Conservation (phyloP, 2,113 vertebrate genomes). For the Leptocoma aspasia region DNA sequence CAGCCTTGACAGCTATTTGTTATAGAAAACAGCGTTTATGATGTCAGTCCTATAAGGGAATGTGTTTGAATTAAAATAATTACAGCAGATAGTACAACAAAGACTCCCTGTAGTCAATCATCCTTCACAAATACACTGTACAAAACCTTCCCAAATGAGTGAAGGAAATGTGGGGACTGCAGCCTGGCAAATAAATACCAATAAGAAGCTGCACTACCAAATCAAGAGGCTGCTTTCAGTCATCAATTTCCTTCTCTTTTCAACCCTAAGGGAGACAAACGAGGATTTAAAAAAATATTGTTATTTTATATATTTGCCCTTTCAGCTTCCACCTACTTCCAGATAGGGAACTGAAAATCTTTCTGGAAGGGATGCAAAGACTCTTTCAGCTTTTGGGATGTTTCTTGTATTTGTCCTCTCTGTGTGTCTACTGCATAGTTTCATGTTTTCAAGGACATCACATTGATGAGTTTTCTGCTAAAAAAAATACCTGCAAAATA, state of each 20-base stretch:
- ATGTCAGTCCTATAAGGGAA: slow-evolving; percentile 72
- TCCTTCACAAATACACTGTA: slow-evolving; percentile 32
- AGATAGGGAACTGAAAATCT: neutral
- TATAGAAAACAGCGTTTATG: slow-evolving; percentile 75
- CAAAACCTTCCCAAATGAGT: slow-evolving; percentile 37
- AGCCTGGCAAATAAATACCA: slow-evolving; percentile 5
- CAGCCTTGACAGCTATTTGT: slow-evolving; percentile 75
- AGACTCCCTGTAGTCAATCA: slow-evolving; percentile 70
- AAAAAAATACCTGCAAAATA: neutral
- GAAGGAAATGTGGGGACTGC: neutral
- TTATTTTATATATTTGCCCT: neutral
- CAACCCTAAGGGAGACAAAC: neutral
- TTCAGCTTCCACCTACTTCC: neutral
- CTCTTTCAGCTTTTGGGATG: neutral
- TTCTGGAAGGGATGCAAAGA: neutral
- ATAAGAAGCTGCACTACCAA: neutral
- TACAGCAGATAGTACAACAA: slow-evolving; percentile 73
- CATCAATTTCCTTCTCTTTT: neutral
- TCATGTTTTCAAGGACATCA: neutral
- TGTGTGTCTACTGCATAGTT: fast-evolving
- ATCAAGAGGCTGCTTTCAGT: neutral
- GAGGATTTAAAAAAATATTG: neutral
- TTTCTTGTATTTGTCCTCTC: neutral
- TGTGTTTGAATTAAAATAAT: slow-evolving; percentile 75
- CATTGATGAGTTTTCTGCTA: neutral